Conservation (phyloP, 2,888 invertebrate genomes). For the Deroplatys truncata region DNA sequence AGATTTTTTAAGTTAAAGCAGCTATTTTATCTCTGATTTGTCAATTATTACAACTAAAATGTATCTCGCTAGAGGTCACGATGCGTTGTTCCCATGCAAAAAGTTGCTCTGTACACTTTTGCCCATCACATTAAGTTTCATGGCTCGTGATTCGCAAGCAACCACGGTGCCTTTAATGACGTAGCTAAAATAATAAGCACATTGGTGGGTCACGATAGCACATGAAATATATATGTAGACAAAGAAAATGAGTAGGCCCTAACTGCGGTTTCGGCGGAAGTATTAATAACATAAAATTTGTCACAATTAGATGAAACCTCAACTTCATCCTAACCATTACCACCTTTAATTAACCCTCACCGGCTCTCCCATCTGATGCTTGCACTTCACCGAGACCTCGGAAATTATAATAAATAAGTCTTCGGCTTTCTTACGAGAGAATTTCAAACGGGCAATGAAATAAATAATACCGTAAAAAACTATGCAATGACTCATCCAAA, state of each 20-base stretch:
- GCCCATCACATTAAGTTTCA: too few species aligned
- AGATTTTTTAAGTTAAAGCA: too few species aligned
- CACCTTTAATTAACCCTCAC: background rate
- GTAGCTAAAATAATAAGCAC: background rate
- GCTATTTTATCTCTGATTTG: too few species aligned
- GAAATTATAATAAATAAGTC: background rate
- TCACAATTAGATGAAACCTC: background rate
- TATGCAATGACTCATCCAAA: background rate
- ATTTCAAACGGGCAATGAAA: background rate
- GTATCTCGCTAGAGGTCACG: too few species aligned
- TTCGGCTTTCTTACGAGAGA: background rate
- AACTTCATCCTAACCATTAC: background rate
- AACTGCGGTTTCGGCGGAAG: background rate
- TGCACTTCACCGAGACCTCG: background rate
- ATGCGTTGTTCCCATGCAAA: too few species aligned
- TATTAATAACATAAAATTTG: background rate
- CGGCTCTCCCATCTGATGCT: background rate
- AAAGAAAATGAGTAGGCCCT: background rate
- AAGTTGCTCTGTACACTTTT: too few species aligned
- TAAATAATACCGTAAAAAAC: background rate
- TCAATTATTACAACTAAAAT: too few species aligned
- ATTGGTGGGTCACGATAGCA: background rate
- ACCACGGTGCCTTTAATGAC: too few species aligned
- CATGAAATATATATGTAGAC: background rate
- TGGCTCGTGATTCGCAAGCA: too few species aligned